Conservation (phyloP, 2,797 vertebrate genomes). For the Syndactyla subalaris region DNA sequence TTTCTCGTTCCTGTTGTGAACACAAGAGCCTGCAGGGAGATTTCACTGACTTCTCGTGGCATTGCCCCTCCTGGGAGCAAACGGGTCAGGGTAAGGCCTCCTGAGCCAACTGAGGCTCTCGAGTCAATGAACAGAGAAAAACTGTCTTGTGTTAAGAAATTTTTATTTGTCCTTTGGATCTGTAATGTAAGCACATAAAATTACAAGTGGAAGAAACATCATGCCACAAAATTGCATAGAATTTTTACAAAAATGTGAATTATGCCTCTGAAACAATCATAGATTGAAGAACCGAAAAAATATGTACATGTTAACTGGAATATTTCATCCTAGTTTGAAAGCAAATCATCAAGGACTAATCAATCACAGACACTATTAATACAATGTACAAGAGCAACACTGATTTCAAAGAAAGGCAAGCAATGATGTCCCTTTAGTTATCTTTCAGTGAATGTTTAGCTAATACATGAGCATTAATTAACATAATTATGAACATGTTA, state of each 20-base stretch:
- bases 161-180: constrained; percentile 86
- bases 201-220: constrained; percentile 88
- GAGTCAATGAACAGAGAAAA: not conserved
- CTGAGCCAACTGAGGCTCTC: not conserved
- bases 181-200: constrained; percentile 87
- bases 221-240: constrained; percentile 93
- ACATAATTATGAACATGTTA: constrained; percentile 78
- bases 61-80: not conserved
- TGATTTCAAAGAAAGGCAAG: constrained; percentile 89
- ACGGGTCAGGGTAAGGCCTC: not conserved
- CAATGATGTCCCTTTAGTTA: constrained; percentile 83
- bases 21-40: not conserved
- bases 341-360: constrained; percentile 79
- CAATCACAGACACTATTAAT: constrained; percentile 79
- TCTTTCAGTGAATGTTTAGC: constrained; percentile 71
- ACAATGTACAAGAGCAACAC: constrained; percentile 86
- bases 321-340: constrained; percentile 73
- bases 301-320: constrained; percentile 79
- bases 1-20: not conserved
- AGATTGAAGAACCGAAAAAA: constrained; percentile 77
- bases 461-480: constrained; percentile 81
- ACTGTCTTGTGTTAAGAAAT: constrained; percentile 79
- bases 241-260: constrained; percentile 86
- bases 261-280: constrained; percentile 80
- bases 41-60: not conserved